A percentile compares a stretch with the other conserved stretches of the same genome.
Conservation (phyloP, 2,113 vertebrate species). For the Haemorhous mexicanus region DNA sequence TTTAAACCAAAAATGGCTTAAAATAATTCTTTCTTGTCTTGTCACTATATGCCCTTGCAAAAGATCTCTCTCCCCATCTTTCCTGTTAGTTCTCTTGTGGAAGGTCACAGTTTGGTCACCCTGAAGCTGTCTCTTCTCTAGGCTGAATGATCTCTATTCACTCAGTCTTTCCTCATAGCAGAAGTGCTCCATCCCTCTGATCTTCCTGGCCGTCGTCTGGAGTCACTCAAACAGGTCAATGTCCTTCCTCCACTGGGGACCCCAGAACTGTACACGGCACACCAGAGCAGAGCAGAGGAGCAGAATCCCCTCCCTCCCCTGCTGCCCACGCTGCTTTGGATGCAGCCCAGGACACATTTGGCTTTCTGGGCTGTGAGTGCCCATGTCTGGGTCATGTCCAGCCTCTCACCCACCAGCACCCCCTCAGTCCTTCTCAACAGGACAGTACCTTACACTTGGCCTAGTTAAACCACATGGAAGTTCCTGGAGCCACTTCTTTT, state of each 20-base stretch:
- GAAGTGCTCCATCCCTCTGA: not conserved
- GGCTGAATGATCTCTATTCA: not conserved
- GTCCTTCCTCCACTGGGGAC: not conserved
- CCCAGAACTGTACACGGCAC: not conserved
- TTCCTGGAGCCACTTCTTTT: not conserved
- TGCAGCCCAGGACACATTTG: not conserved
- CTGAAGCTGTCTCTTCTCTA: not conserved
- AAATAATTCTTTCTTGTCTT: not conserved
- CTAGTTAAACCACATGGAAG: not conserved
- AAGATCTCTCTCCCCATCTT: not conserved
- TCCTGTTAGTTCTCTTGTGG: not conserved
- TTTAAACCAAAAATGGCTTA: not conserved
- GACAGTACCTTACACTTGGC: not conserved
- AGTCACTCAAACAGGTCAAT: not conserved
- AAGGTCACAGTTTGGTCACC: not conserved
- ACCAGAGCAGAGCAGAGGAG: not conserved
- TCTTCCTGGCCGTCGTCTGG: rapidly evolving
- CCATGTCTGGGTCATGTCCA: not conserved
- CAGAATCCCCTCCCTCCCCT: not conserved
- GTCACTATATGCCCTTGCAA: not conserved
- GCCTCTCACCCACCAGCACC: not conserved
- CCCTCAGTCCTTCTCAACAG: not conserved
- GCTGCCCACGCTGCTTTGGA: rapidly evolving
- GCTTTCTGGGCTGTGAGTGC: not conserved
- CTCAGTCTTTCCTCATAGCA: not conserved